Conservation (phyloP, 2,888 invertebrate species). For the Papilio protenor region DNA sequence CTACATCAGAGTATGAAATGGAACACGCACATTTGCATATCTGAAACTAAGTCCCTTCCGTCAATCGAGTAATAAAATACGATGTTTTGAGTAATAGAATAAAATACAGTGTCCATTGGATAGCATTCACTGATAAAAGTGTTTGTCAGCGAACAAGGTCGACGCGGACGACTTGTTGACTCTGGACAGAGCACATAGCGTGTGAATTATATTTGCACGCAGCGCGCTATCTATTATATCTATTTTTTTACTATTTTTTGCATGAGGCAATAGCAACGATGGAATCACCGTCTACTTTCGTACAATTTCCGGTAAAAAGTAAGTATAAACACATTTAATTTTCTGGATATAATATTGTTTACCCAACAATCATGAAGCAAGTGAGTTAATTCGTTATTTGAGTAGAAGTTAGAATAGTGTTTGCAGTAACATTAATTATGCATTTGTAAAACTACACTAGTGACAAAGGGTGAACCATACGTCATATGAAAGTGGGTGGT, state of each 20-base stretch:
- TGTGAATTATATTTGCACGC: constrained; percentile 38
- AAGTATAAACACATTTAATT: not conserved
- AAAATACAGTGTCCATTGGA: constrained; percentile 42
- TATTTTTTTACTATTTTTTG: constrained; percentile 6
- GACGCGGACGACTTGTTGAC: constrained; percentile 50
- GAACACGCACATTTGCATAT: not conserved
- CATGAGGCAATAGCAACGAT: not conserved
- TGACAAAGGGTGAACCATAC: not conserved
- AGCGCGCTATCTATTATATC: not conserved
- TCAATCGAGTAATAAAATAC: constrained; percentile 15
- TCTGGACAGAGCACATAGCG: constrained; percentile 46
- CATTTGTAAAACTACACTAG: not conserved
- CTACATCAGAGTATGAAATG: not conserved
- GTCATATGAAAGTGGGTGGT: constrained; percentile 10
- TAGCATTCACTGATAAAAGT: constrained; percentile 51
- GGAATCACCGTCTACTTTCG: constrained; percentile 4
- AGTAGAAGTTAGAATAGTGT: not conserved
- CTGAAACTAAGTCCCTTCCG: not conserved
- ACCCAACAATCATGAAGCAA: not conserved
- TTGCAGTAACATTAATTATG: not conserved
- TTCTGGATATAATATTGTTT: not conserved
- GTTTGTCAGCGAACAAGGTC: constrained; percentile 57
- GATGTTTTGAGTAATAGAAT: constrained; percentile 44
- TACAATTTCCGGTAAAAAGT: constrained; percentile 1
- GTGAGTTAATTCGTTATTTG: not conserved